phyloP scores from a whole-genome alignment of 1,140 invertebrate species.

The Drosophila sucinea region DNA sequence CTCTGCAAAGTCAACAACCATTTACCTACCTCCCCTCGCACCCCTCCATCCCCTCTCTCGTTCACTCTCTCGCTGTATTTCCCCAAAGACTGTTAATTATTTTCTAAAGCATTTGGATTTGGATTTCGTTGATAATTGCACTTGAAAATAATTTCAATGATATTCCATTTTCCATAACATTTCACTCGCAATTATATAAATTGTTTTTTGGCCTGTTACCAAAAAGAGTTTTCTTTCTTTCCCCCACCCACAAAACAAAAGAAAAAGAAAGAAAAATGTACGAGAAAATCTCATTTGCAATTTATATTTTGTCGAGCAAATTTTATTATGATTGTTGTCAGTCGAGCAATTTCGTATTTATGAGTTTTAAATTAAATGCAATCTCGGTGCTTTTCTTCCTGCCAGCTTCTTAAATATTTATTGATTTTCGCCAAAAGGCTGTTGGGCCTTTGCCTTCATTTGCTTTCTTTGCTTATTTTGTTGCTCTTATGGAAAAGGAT shows the following conservation, averaged over 20 bases:
- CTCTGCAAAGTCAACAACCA: slow-evolving; percentile 29
- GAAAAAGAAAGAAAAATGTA: not conserved
- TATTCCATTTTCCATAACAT: slow-evolving; percentile 61
- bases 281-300: slow-evolving; percentile 51
- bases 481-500: slow-evolving; percentile 56
- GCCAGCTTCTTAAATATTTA: slow-evolving; percentile 72
- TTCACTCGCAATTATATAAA: slow-evolving; percentile 56
- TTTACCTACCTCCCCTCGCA: not conserved
- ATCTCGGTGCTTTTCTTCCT: slow-evolving; percentile 52
- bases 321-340: slow-evolving; percentile 67
- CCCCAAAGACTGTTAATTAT: slow-evolving; percentile 50
- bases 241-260: not conserved
- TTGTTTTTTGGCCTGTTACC: slow-evolving; percentile 43
- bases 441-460: not conserved
- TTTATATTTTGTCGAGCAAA: slow-evolving; percentile 47
- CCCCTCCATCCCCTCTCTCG: not conserved
- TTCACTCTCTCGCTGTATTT: not conserved
- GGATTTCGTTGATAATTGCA: slow-evolving; percentile 50
- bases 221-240: slow-evolving; percentile 8
- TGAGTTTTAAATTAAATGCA: slow-evolving; percentile 79
- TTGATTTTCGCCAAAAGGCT: slow-evolving; percentile 59
- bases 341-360: slow-evolving; percentile 70
- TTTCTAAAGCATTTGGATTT: slow-evolving; percentile 32
- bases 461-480: slow-evolving; percentile 8
- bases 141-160: slow-evolving; percentile 61